phyloP scores from a whole-genome alignment of 1,140 invertebrate genomes.

The Drosophila cardini region DNA sequence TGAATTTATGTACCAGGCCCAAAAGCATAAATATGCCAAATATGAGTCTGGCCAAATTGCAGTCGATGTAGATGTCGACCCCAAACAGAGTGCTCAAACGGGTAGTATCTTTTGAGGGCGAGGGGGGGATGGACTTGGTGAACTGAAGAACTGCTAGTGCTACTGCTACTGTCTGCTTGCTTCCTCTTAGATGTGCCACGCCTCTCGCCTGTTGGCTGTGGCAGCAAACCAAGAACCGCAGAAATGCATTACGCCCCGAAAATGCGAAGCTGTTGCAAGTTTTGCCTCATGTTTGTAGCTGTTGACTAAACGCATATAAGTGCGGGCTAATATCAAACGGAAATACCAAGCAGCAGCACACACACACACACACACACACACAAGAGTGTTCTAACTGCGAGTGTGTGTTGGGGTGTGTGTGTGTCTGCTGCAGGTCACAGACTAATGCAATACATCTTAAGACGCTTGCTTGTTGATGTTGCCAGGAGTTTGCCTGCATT shows the following conservation, averaged over 20 bases:
- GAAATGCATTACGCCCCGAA: constrained; percentile 68
- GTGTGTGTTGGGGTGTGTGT: neutral
- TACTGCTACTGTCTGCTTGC: neutral
- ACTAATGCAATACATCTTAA: constrained; percentile 71
- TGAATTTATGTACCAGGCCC: constrained; percentile 41
- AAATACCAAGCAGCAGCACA: constrained; percentile 61
- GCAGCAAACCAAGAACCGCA: constrained; percentile 56
- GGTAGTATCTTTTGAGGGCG: neutral
- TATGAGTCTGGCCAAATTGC: constrained; percentile 25
- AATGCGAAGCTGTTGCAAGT: constrained; percentile 45
- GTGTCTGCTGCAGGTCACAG: constrained; percentile 36
- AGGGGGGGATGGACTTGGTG: neutral
- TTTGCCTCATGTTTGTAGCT: constrained; percentile 56
- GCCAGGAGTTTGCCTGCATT: constrained; percentile 64
- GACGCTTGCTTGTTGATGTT: constrained; percentile 53
- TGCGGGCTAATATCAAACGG: constrained; percentile 78
- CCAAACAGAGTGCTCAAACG: constrained; percentile 1
- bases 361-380: constrained; percentile 29
- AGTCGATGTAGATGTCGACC: constrained; percentile 20
- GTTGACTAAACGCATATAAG: constrained; percentile 73
- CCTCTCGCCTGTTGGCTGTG: constrained; percentile 8
- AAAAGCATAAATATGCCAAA: constrained; percentile 51
- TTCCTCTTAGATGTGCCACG: neutral
- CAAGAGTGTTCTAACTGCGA: constrained; percentile 1
- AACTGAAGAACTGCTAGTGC: neutral